Evolutionary conservation across 2,113 vertebrate genomes (phyloP).

Genomic region (Budorcas taxicolor): DNA sequence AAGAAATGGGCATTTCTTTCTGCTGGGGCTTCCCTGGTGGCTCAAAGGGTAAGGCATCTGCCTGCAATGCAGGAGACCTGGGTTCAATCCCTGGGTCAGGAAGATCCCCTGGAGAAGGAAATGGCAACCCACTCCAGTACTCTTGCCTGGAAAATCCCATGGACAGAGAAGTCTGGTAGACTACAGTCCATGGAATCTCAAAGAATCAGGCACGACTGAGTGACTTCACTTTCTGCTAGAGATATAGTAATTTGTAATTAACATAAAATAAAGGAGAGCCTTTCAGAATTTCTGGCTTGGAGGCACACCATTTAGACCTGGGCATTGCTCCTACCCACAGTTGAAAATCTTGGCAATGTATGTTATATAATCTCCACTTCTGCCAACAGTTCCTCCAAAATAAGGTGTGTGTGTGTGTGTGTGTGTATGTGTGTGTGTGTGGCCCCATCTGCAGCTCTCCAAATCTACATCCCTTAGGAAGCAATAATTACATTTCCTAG

Average conservation of each 20-base stretch:
- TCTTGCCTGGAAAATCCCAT: no score
- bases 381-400: background rate
- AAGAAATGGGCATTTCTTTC: background rate
- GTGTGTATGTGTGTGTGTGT: no score
- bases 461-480: background rate
- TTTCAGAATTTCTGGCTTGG: constrained; percentile 14
- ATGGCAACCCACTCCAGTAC: no score
- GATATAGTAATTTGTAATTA: background rate
- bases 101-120: no score
- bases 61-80: no score
- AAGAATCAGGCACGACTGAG: no score
- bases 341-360: background rate
- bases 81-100: no score
- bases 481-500: background rate
- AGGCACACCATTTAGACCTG: background rate
- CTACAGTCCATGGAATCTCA: no score
- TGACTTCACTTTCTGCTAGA: background rate
- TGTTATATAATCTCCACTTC: background rate
- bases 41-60: no score
- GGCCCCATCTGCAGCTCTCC: background rate
- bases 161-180: no score
- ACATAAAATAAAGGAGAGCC: background rate
- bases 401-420: background rate
- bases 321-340: background rate
- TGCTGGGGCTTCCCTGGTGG: background rate